Conservation (phyloP, 2,888 invertebrate genomes). For the Andrena marginata region DNA sequence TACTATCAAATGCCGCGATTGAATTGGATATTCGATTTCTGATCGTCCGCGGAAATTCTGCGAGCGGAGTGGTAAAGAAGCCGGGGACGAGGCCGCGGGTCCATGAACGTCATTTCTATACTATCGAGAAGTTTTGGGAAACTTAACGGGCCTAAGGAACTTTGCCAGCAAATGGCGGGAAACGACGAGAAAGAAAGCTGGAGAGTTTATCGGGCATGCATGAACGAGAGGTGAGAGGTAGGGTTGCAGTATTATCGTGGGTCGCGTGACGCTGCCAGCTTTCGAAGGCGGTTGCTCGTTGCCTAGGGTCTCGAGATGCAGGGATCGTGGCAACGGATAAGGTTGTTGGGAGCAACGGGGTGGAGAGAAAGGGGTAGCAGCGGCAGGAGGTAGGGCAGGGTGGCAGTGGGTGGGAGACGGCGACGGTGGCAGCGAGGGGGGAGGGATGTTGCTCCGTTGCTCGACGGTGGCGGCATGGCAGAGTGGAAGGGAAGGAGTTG, state of each 20-base stretch:
- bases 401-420: background rate
- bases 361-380: slow-evolving; percentile 29
- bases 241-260: slow-evolving; percentile 77
- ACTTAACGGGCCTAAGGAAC: no score
- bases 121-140: background rate
- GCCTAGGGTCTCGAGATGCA: slow-evolving; percentile 55
- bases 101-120: background rate
- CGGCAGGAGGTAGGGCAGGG: background rate
- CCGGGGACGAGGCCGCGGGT: background rate
- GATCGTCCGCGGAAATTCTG: slow-evolving; percentile 5
- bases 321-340: slow-evolving; percentile 46
- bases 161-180: background rate
- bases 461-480: slow-evolving; percentile 30
- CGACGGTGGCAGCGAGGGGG: background rate
- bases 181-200: background rate
- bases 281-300: slow-evolving; percentile 69
- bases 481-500: slow-evolving; percentile 72
- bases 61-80: background rate
- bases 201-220: slow-evolving; percentile 76
- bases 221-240: slow-evolving; percentile 68
- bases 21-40: slow-evolving; percentile 17
- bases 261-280: slow-evolving; percentile 76
- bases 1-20: slow-evolving; percentile 30
- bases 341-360: slow-evolving; percentile 18
- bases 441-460: background rate